phyloP scores from a whole-genome alignment of 2,888 invertebrate species.

The Dasypolia templi region DNA sequence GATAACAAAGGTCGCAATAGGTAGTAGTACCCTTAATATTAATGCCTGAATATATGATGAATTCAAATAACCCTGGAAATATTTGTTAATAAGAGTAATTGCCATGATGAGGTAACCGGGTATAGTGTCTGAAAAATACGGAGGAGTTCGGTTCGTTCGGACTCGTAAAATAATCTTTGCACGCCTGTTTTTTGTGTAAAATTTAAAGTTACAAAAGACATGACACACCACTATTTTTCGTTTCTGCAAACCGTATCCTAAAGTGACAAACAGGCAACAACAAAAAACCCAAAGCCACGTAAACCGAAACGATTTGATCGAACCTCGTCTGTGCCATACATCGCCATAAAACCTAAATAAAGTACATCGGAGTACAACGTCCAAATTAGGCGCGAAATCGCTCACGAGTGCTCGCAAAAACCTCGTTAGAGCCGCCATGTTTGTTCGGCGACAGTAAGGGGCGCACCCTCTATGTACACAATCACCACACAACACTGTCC shows the following conservation, averaged over 20 bases:
- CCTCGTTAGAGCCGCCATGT: constrained; percentile 89
- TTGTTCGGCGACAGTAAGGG: constrained; percentile 88
- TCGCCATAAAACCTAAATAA: constrained; percentile 72
- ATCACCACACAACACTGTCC: constrained; percentile 73
- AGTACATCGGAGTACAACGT: constrained; percentile 77
- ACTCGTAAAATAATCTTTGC: not conserved
- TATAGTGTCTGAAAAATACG: not conserved
- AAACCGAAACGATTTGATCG: constrained; percentile 45
- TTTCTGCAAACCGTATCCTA: constrained; percentile 6
- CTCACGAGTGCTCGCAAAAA: constrained; percentile 88
- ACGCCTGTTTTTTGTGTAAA: not conserved
- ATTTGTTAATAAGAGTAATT: not conserved
- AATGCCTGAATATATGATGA: constrained; percentile 11
- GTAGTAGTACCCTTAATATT: not conserved
- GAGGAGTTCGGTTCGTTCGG: not conserved
- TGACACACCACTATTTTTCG: not conserved
- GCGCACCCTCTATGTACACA: constrained; percentile 89
- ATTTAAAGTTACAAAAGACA: not conserved
- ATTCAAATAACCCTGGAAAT: not conserved
- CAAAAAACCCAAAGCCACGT: constrained; percentile 25
- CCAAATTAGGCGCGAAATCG: constrained; percentile 90
- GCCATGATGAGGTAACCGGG: too few relatives aligned
- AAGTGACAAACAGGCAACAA: constrained; percentile 17
- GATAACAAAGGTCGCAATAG: constrained; percentile 7
- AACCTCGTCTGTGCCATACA: constrained; percentile 48